phyloP scores from a whole-genome alignment of 2,888 invertebrate genomes.

The Hymenopus coronatus region DNA sequence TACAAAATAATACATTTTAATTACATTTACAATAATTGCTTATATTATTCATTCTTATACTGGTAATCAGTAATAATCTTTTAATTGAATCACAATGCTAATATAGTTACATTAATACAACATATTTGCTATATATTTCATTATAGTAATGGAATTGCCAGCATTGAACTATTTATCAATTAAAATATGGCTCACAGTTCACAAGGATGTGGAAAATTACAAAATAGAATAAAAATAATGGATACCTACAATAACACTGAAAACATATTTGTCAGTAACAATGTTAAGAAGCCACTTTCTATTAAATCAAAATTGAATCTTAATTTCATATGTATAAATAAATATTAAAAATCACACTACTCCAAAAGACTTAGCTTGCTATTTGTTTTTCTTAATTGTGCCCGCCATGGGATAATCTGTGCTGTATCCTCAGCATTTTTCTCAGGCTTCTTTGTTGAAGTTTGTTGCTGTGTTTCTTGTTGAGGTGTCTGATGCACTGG shows the following conservation, averaged over 20 bases:
- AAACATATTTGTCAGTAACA: not conserved
- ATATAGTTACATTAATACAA: too few species aligned
- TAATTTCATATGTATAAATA: not conserved
- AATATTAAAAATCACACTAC: conserved; percentile 38
- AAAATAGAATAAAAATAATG: too few species aligned
- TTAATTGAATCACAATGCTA: too few species aligned
- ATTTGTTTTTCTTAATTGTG: conserved; percentile 84
- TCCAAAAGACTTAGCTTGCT: conserved; percentile 83
- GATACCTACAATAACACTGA: not conserved
- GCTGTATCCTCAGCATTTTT: conserved; percentile 40
- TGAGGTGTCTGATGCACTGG: conserved; percentile 34
- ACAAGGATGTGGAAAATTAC: not conserved
- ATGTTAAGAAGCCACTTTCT: not conserved
- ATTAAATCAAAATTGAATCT: not conserved
- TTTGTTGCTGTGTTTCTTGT: conserved; percentile 24
- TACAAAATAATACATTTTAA: not conserved
- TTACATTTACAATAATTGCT: not conserved
- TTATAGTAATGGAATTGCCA: too few species aligned
- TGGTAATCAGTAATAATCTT: not conserved
- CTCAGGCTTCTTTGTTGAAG: conserved; percentile 22
- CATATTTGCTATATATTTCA: not conserved
- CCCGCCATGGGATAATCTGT: conserved; percentile 82
- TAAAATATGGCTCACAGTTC: not conserved
- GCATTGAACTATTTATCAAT: not conserved
- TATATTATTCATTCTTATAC: not conserved